Conservation (phyloP, 64 coral and sea anemone genomes). For the Pachyseris speciosa region DNA sequence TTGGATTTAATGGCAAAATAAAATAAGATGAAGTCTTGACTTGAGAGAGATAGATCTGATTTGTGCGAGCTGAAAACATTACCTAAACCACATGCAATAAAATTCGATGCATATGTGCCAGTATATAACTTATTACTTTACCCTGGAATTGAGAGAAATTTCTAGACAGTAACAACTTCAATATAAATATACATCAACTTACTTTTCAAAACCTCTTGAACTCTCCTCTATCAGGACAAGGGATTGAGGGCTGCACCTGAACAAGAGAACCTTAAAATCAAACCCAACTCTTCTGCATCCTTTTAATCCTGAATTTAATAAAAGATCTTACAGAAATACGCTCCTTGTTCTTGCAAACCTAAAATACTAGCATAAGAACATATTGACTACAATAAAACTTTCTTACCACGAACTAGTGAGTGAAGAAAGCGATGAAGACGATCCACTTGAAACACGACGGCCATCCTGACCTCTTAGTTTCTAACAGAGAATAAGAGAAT, state of each 20-base stretch:
- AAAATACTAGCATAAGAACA: not conserved
- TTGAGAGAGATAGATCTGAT: too few relatives aligned
- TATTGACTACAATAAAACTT: not conserved
- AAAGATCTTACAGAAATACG: too few relatives aligned
- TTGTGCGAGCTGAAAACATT: too few relatives aligned
- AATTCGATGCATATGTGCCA: too few relatives aligned
- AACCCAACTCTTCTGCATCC: too few relatives aligned
- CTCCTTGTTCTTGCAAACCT: not conserved
- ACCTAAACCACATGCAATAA: too few relatives aligned
- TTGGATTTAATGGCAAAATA: too few relatives aligned
- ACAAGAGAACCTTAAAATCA: not conserved
- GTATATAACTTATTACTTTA: too few relatives aligned
- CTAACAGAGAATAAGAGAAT: not conserved
- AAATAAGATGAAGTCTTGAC: too few relatives aligned
- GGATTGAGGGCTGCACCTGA: slow-evolving; percentile 4
- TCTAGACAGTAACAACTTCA: not conserved
- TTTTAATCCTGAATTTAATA: too few relatives aligned
- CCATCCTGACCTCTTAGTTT: not conserved
- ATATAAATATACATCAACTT: not conserved
- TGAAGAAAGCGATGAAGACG: not conserved
- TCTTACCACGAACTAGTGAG: not conserved
- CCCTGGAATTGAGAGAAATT: too few relatives aligned
- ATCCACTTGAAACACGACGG: not conserved
- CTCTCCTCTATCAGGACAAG: slow-evolving; percentile 35
- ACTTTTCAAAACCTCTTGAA: slow-evolving; percentile 30